Base-by-base conservation (phyloP, 2,797 vertebrate species). In the Gymnoscopelus braueri region DNA sequence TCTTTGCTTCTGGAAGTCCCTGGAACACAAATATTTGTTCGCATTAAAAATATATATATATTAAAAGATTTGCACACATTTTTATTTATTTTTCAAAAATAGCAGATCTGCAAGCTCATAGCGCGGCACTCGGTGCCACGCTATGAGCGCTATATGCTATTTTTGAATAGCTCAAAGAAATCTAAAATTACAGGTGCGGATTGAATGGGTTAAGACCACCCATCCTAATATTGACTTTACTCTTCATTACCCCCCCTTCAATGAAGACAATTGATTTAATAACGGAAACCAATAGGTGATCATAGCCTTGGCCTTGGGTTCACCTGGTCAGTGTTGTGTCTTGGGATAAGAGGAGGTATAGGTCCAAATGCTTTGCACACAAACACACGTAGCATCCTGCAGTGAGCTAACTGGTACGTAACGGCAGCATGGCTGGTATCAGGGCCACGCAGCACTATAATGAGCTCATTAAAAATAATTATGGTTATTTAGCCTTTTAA, bases 231-330 rank as follows among this genome's bases (percentile, higher is more conserved):
- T 71, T 52, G 69, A 74, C 74, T 83, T 86, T 71, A 75, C 80
- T 50, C 60, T 67, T 49, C 63, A 71, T 82, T 82, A 75, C 83
- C 82, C 19, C 82, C 19, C 66, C 81, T 82, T 76, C 72, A 66
- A 60, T 80, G 39, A 44, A 10, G 39, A 44, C 57, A 71, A 62
- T 39, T 64, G 57, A 56, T 70, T 57, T 61, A 56, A 51, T 4
- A 26, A 2, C 12, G 14, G 54, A 32, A 35, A 11, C 59, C n/a
- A 57, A 71, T 64, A 19, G 54, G 57, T 11, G 35, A 44, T 44
- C 26, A 8, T 13, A 14, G 39, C 39, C 39, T 44, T 44, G 39
- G 39, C 39, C 39, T 39, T 62, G 59, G 55, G 55, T 63, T 66
- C 29, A 65, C 53, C 26, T 55, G 54, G 26, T 48, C 59, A 35